Evolutionary conservation across 92 coral and sea anemone species (phyloP), one percentile per base, ranked within the genome.

Genomic region (Virgularia gustaviana): DNA sequence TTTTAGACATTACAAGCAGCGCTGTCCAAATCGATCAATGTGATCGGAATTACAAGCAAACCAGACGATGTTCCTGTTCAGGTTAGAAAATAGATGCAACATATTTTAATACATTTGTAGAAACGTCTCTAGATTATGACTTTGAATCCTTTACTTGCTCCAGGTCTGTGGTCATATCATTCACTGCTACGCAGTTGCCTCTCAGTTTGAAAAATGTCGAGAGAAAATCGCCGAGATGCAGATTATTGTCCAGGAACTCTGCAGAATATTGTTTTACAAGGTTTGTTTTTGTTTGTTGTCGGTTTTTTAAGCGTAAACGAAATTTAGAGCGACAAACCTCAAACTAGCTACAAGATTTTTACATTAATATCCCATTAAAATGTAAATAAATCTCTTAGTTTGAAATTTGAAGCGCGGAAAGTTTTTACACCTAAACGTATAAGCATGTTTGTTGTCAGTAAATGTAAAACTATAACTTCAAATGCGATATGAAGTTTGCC

Each of bases 171-270:
- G 83, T 11, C 96, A 89, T 75, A 92, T 92, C 25, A 87, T 95
- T 44, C 89, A 85, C 59, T 92, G 98, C 53, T 92, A 89, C 80
- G 76, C 96, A 3, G 98, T 87, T 42, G 92, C 98, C 19, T 87
- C 98, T 12, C 98, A 92, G 83, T 92, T 92, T 61, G 98, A 92
- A 65, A 87, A 83, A 28, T 92, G 94, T 51, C 84, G 96, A 25
- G 98, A 92, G 75, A 92, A 92, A 82, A 92, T 92, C 66, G 88
- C 98, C 0, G 98, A 92, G 72, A 92, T 92, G 98, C 98, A 95
- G 10, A 53, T 61, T 57, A 83, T 92, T 75, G 84, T 92, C 41
- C 88, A 85, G 36, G 98, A 92, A 33, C 49, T 92, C 32, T 89
- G 96, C 57, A 83, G 82, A 13, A 60, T 87, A 24, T 85, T 92